Evolutionary conservation across 2,113 vertebrate species (phyloP).

Genomic region (Merops nubicus): DNA sequence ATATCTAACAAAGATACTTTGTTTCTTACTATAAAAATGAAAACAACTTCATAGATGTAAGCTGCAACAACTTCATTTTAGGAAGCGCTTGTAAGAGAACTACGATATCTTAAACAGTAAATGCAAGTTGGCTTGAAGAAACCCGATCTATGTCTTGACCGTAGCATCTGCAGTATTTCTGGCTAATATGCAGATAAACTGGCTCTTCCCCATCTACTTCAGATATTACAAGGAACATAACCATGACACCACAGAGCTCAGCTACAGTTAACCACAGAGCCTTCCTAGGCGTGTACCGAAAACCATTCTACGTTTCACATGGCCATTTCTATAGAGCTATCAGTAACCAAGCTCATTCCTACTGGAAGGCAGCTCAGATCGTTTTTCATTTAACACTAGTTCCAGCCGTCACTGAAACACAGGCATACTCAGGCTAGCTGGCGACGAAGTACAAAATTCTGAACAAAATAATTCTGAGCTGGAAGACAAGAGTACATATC

Average conservation of each 20-base stretch:
- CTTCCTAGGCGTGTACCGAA: not conserved
- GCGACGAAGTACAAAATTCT: not conserved
- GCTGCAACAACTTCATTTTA: not conserved
- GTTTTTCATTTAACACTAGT: not conserved
- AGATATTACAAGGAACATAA: slow-evolving; percentile 27
- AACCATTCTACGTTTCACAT: not conserved
- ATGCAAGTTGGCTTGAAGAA: not conserved
- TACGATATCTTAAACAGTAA: not conserved
- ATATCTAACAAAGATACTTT: not conserved
- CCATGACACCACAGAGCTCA: slow-evolving; percentile 7
- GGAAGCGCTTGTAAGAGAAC: not conserved
- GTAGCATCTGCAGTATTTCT: not conserved
- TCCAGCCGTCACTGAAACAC: not conserved
- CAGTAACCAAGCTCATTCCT: not conserved
- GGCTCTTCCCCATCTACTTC: not conserved
- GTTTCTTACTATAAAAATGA: not conserved
- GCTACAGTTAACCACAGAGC: slow-evolving; percentile 16
- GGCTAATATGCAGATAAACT: not conserved
- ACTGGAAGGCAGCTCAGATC: not conserved
- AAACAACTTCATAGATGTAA: not conserved
- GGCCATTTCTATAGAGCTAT: not conserved
- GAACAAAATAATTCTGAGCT: not conserved
- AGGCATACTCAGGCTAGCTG: not conserved
- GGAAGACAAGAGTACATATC: not conserved
- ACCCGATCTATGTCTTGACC: not conserved